phyloP scores from a whole-genome alignment of 2,113 vertebrate species.

The Eurypyga helias region DNA sequence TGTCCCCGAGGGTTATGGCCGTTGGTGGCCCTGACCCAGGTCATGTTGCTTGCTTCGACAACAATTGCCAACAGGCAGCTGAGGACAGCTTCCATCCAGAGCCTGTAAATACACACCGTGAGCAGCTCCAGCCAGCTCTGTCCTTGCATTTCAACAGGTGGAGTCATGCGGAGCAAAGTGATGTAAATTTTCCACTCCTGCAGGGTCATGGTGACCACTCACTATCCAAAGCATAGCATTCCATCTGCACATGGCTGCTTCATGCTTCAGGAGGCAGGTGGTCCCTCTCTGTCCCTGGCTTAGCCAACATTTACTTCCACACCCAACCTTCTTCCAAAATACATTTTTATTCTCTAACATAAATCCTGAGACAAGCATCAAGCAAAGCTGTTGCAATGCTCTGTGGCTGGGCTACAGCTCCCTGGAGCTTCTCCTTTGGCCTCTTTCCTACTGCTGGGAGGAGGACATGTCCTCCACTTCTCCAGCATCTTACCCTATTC shows the following conservation, averaged over 20 bases:
- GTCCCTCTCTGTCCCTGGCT: not conserved
- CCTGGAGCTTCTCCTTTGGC: not conserved
- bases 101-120: not conserved
- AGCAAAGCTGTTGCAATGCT: not conserved
- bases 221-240: not conserved
- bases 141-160: slow-evolving; percentile 25
- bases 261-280: not conserved
- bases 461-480: not conserved
- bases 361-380: not conserved
- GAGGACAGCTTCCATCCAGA: not conserved
- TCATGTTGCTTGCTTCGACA: not conserved
- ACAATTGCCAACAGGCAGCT: not conserved
- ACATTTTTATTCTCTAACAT: not conserved
- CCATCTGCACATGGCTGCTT: not conserved
- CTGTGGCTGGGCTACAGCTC: not conserved
- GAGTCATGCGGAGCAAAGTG: not conserved
- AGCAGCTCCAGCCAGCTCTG: not conserved
- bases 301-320: not conserved
- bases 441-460: not conserved
- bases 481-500: not conserved
- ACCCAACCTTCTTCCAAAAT: not conserved
- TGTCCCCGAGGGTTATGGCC: not conserved
- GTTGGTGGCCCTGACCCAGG: not conserved
- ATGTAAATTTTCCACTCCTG: not conserved
- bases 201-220: not conserved